Conservation (phyloP, 2,797 vertebrate species). For the Tokudaia muenninki region DNA sequence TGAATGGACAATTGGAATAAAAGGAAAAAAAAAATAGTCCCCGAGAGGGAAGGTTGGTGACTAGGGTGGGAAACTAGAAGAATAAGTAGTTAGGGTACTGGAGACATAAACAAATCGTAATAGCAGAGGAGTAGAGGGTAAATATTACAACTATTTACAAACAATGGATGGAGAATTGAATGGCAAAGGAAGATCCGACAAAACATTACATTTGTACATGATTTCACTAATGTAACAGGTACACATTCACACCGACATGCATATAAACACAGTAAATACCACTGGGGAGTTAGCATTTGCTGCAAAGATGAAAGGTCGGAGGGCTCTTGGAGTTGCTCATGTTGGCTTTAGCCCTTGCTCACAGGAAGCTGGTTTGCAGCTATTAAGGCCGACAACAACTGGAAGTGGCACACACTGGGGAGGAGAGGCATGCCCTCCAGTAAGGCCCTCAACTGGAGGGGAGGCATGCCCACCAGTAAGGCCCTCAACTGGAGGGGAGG, state of each 20-base stretch:
- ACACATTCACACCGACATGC: background rate
- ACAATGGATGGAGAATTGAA: constrained; percentile 26
- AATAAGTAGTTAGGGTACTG: background rate
- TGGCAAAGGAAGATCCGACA: constrained; percentile 16
- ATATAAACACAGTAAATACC: background rate
- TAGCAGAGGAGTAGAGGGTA: background rate
- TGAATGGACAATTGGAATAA: constrained; percentile 36
- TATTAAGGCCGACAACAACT: background rate
- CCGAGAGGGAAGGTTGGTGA: background rate
- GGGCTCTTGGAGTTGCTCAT: background rate
- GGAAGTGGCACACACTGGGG: background rate
- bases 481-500: no score
- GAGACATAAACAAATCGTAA: constrained; percentile 16
- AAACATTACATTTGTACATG: background rate
- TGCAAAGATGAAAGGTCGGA: background rate
- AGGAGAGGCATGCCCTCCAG: no score
- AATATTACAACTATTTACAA: background rate
- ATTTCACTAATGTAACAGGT: background rate
- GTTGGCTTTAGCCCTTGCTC: background rate
- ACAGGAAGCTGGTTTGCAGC: background rate
- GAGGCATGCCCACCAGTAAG: no score
- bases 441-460: no score
- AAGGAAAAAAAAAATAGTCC: background rate
- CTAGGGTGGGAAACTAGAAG: constrained; percentile 16
- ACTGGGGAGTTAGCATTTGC: background rate